These are phyloP conservation scores for Alosa sapidissima DNA, from an alignment of 2,797 vertebrate genomes.

Conservation along the genomic window DNA sequence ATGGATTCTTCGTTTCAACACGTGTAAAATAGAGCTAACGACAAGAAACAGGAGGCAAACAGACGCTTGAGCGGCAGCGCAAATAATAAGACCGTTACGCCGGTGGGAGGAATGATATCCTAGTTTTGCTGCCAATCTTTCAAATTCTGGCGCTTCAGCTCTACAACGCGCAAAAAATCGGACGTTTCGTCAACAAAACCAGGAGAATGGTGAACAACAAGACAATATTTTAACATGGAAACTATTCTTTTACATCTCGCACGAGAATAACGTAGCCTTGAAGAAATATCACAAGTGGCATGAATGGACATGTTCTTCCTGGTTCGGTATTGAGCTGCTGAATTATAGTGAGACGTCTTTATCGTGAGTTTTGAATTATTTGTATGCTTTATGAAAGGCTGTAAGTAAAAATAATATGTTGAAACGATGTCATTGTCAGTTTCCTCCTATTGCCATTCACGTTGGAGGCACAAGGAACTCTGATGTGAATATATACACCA, in stretches of 20 bases:
- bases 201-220: background rate
- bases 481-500: background rate
- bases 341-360: background rate
- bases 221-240: background rate
- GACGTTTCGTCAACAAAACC: background rate
- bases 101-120: background rate
- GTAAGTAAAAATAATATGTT: background rate
- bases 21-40: background rate
- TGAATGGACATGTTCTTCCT: constrained; percentile 21
- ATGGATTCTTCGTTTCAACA: background rate
- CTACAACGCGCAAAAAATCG: background rate
- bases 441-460: background rate
- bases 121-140: constrained; percentile 12
- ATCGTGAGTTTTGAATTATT: background rate
- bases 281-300: background rate
- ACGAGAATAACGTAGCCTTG: background rate
- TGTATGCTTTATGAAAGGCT: background rate
- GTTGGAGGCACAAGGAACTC: background rate
- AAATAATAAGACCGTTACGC: constrained; percentile 13
- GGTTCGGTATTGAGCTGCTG: background rate
- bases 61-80: background rate
- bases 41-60: background rate
- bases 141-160: constrained; percentile 10
- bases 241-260: background rate
- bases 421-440: background rate